Base-by-base conservation (phyloP, 2,888 invertebrate genomes). In the Tetrapedia diversipes region DNA sequence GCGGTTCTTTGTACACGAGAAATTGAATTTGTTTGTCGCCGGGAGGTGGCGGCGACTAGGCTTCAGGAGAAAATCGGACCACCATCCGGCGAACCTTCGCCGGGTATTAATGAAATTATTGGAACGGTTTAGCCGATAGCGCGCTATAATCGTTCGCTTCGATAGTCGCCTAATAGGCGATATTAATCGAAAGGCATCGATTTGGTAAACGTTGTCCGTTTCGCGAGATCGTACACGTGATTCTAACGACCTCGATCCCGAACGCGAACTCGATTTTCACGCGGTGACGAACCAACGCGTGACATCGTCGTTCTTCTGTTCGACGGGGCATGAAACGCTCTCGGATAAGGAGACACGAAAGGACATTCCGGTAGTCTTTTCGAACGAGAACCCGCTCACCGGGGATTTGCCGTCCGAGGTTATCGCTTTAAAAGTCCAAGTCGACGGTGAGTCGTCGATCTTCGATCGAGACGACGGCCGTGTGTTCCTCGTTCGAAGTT, bases 311-410 rank as follows among this genome's bases (percentile, higher is more conserved):
- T 80, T 87, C 86, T 83, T 85, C 82, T 69, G 83, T 68, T 82
- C 85, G 88, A 88, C 88, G 85, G 85, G 81, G 86, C 88, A 86
- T 89, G 86, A 90, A 89, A 88, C 87, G 84, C 84, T 86, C 16
- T 79, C 80, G 79, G 90, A 89, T 89, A 90, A 88, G 86, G 22
- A 59, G 83, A 86, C 84, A 87, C 87, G 86, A 89, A 90, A 88
- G 88, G 87, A 89, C 88, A 88, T 89, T 88, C 86, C 87, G 83
- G 83, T 82, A 85, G 87, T 83, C 82, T 65, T 82, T 57, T 59
- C 41, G 57, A 39, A 29, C 69, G 73, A 41, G 59, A 60, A 54
- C 63, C 19, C 68, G 57, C 24, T 19, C 68, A 45, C 32, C 72
- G 41, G 60, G 70, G 65, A 69, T 71, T 71, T 49, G 54, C 67